Percentiles rank a stretch among this genome's conserved stretches.
These are phyloP conservation scores for Orussus abietinus DNA, from an alignment of 1,140 invertebrate species.

Conservation along the genomic window DNA sequence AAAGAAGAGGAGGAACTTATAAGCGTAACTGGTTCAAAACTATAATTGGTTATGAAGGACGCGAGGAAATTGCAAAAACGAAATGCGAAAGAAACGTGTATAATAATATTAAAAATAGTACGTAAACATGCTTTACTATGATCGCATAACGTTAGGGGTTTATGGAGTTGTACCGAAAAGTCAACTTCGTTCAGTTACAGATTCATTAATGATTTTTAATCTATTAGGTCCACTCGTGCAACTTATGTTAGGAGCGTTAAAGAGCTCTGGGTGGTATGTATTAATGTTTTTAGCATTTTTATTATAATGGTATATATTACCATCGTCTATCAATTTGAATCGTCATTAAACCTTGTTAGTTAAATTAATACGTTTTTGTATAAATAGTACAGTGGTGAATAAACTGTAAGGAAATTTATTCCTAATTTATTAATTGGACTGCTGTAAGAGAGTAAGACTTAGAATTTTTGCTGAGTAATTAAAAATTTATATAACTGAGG, in stretches of 20 bases:
- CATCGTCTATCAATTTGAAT: too few species aligned
- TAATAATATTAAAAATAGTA: conserved; percentile 71
- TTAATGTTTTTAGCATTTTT: conserved; percentile 17
- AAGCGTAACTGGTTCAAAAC: conserved; percentile 56
- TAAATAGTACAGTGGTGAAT: too few species aligned
- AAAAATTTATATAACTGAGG: conserved; percentile 12
- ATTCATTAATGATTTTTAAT: conserved; percentile 3
- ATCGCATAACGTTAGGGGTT: too few species aligned
- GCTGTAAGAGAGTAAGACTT: too few species aligned
- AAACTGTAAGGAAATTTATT: too few species aligned
- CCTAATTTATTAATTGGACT: conserved; percentile 10
- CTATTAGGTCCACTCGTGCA: conserved; percentile 75
- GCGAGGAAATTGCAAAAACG: conserved; percentile 65
- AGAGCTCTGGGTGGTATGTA: conserved; percentile 77
- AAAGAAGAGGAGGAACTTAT: conserved; percentile 63
- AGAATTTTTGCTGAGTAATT: conserved; percentile 3
- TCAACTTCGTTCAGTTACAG: too few species aligned
- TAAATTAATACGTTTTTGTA: conserved; percentile 13
- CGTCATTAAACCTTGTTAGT: conserved; percentile 11
- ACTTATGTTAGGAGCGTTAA: conserved; percentile 80
- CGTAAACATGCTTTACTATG: too few species aligned
- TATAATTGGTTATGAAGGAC: conserved; percentile 61
- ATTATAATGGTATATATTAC: conserved; percentile 19
- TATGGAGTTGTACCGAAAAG: too few species aligned
- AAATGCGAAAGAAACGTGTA: conserved; percentile 81